These are phyloP conservation scores for Antigone vipio DNA, from an alignment of 2,113 vertebrate genomes.

Conservation along the genomic window DNA sequence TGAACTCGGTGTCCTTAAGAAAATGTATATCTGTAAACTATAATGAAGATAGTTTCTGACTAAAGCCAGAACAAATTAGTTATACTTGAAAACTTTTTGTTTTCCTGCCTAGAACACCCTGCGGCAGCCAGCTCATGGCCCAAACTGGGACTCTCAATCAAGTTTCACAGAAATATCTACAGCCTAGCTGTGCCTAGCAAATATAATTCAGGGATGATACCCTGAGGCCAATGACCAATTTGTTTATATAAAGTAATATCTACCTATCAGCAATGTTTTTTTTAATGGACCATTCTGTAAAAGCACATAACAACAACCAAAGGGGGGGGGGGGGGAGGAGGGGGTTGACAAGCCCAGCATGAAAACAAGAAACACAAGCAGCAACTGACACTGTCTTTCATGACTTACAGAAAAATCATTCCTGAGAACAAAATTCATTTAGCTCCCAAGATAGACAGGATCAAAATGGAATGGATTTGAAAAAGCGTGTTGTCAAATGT, in stretches of 20 bases:
- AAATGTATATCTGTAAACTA: not conserved
- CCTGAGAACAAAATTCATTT: not conserved
- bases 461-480: not conserved
- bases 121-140: not conserved
- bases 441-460: not conserved
- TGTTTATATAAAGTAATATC: constrained; percentile 6
- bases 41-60: constrained; percentile 33
- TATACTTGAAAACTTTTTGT: constrained; percentile 19
- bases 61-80: constrained; percentile 50
- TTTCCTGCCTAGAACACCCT: not conserved
- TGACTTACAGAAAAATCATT: not conserved
- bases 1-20: not conserved
- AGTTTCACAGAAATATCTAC: constrained; percentile 9
- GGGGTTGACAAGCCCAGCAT: not conserved
- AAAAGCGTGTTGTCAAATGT: not conserved
- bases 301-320: not conserved
- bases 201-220: not conserved
- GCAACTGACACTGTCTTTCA: not conserved
- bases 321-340: no score
- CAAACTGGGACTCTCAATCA: not conserved
- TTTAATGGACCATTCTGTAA: not conserved
- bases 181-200: not conserved
- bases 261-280: not conserved
- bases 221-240: not conserved
- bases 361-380: not conserved